Evolutionary conservation across 2,888 invertebrate genomes (phyloP).

Genomic region (Cerceris ruficornis): DNA sequence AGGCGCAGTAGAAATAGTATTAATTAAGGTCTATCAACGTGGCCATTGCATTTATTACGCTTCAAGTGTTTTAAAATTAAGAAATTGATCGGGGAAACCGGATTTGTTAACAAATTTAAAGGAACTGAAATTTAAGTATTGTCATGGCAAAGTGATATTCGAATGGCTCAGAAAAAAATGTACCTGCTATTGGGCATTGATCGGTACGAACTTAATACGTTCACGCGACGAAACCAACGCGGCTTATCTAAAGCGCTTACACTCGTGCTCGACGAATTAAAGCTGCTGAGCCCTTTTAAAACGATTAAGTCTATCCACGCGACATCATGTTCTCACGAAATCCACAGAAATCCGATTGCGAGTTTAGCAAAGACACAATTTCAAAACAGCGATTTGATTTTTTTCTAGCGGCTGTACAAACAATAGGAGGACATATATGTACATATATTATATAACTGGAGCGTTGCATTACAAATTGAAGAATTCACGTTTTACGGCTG

Average conservation of each 20-base stretch:
- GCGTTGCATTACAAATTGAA: too few relatives aligned
- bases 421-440: not conserved
- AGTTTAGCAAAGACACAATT: conserved; percentile 32
- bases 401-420: not conserved
- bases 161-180: not conserved
- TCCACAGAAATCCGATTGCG: conserved; percentile 44
- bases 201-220: conserved; percentile 29
- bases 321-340: conserved; percentile 33
- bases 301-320: conserved; percentile 39
- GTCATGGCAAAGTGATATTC: not conserved
- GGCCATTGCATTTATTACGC: too few relatives aligned
- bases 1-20: too few relatives aligned
- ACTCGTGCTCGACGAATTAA: conserved; percentile 39
- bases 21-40: too few relatives aligned
- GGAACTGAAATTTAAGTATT: not conserved
- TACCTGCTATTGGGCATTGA: conserved; percentile 27
- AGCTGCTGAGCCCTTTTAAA: conserved; percentile 41
- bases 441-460: too few relatives aligned
- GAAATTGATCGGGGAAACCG: too few relatives aligned
- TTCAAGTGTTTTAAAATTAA: too few relatives aligned
- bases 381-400: conserved; percentile 1
- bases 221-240: conserved; percentile 16
- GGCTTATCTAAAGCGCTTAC: conserved; percentile 13
- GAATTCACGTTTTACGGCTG: too few relatives aligned
- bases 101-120: too few relatives aligned